A percentile compares a stretch with the other conserved stretches of the same genome.
These are phyloP conservation scores for Melolontha melolontha DNA, from an alignment of 2,888 invertebrate genomes.

Conservation along the genomic window DNA sequence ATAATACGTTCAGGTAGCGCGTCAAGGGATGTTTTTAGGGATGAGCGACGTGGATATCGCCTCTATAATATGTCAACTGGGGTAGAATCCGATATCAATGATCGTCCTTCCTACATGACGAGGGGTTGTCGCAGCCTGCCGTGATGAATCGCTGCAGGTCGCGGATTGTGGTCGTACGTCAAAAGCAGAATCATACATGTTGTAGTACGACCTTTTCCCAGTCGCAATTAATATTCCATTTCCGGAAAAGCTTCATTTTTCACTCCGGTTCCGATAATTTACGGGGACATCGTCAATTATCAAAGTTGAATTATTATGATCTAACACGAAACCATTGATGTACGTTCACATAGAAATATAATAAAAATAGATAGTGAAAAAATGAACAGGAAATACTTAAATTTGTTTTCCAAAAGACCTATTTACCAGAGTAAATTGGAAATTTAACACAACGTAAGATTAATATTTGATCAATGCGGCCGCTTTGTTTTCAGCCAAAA, in stretches of 20 bases:
- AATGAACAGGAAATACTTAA: too few relatives aligned
- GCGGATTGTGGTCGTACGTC: slow-evolving; percentile 55
- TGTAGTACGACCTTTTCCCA: slow-evolving; percentile 34
- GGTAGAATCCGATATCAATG: slow-evolving; percentile 57
- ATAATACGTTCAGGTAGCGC: slow-evolving; percentile 11
- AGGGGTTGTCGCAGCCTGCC: slow-evolving; percentile 51
- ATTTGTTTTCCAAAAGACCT: too few relatives aligned
- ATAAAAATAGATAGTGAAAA: too few relatives aligned
- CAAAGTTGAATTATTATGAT: not conserved
- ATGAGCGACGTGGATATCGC: slow-evolving; percentile 20
- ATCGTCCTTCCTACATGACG: slow-evolving; percentile 55
- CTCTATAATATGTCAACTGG: slow-evolving; percentile 44
- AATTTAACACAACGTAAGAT: too few relatives aligned
- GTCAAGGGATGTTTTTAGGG: slow-evolving; percentile 20
- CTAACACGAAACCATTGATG: too few relatives aligned
- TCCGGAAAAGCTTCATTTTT: slow-evolving; percentile 32
- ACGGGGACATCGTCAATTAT: slow-evolving; percentile 11
- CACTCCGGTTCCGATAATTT: not conserved
- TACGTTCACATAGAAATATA: too few relatives aligned
- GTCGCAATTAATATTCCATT: slow-evolving; percentile 36
- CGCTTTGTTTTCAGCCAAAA: too few relatives aligned
- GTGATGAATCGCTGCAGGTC: slow-evolving; percentile 55
- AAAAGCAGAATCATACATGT: slow-evolving; percentile 53
- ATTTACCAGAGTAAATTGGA: too few relatives aligned
- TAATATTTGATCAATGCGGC: too few relatives aligned